A percentile compares a stretch with the other conserved stretches of the same genome.
phyloP scores from a whole-genome alignment of 2,113 vertebrate genomes.

The Tretioscincus oriximinensis region DNA sequence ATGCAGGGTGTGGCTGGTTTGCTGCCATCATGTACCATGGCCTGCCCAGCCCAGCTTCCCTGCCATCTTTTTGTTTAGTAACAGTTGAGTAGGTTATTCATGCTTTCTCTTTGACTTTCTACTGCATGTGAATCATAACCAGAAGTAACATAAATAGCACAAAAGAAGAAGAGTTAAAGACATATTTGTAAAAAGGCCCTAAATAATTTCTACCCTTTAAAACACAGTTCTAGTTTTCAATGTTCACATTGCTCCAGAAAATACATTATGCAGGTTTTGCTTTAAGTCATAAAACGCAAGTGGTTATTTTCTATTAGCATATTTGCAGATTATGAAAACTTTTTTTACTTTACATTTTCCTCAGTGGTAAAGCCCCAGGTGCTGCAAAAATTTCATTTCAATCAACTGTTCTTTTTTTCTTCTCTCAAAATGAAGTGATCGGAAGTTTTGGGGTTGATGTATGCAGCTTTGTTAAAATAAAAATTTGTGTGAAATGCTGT shows the following conservation, averaged over 20 bases:
- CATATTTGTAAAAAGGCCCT: neutral
- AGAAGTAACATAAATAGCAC: neutral
- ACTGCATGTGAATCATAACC: neutral
- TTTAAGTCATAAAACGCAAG: neutral
- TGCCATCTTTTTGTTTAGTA: neutral
- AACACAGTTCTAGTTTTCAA: neutral
- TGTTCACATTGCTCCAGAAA: neutral
- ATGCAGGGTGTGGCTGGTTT: no score
- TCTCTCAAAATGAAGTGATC: neutral
- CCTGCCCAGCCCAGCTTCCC: no score
- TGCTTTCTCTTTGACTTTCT: neutral
- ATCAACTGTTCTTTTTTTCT: neutral
- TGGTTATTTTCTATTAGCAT: neutral
- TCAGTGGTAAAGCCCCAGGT: neutral
- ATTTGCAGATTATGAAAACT: neutral
- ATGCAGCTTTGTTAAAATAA: neutral
- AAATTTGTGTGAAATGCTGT: constrained; percentile 36
- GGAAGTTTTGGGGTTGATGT: neutral
- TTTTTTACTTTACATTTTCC: neutral
- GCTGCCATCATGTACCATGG: no score
- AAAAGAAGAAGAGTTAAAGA: neutral
- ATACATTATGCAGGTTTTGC: neutral
- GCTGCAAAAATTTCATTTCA: neutral
- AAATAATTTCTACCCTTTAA: neutral
- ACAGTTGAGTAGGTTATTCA: neutral